Evolutionary conservation across 2,888 invertebrate genomes (phyloP).

Genomic region (Cheilosia urbana): DNA sequence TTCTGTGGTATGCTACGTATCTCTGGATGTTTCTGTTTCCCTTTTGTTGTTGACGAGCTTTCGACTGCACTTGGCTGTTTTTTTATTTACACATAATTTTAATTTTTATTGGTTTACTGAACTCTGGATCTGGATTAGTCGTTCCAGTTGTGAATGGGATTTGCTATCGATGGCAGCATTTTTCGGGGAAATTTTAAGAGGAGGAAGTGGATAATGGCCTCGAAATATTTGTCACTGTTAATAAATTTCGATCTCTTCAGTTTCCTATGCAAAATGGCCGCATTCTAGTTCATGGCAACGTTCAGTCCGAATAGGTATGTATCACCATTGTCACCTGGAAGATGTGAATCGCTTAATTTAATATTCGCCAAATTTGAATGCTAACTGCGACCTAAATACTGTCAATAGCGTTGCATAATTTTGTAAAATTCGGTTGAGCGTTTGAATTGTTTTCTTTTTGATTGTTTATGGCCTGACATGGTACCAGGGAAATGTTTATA

Average conservation of each 20-base stretch:
- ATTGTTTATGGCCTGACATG: background rate
- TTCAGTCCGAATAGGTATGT: background rate
- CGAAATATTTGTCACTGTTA: slow-evolving; percentile 27
- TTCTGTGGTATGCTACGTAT: slow-evolving; percentile 9
- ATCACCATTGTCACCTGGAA: slow-evolving; percentile 13
- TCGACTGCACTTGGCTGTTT: slow-evolving; percentile 15
- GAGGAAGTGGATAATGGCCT: background rate
- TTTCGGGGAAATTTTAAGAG: slow-evolving; percentile 32
- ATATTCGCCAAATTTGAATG: slow-evolving; percentile 16
- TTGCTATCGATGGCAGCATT: background rate
- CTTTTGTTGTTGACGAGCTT: slow-evolving; percentile 27
- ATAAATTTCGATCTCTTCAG: slow-evolving; percentile 28
- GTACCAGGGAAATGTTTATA: background rate
- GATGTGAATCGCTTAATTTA: background rate
- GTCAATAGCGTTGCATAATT: slow-evolving; percentile 38
- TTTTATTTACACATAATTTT: slow-evolving; percentile 1
- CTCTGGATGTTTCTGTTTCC: slow-evolving; percentile 17
- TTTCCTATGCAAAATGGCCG: background rate
- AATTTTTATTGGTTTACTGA: slow-evolving; percentile 18
- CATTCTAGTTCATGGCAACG: slow-evolving; percentile 13
- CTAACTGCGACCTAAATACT: slow-evolving; percentile 31
- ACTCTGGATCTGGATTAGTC: background rate
- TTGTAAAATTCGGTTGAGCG: slow-evolving; percentile 7
- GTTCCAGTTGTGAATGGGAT: background rate
- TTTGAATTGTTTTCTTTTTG: background rate